These are phyloP conservation scores for Capra hircus DNA, from an alignment of 2,113 vertebrate species.

Conservation along the genomic window DNA sequence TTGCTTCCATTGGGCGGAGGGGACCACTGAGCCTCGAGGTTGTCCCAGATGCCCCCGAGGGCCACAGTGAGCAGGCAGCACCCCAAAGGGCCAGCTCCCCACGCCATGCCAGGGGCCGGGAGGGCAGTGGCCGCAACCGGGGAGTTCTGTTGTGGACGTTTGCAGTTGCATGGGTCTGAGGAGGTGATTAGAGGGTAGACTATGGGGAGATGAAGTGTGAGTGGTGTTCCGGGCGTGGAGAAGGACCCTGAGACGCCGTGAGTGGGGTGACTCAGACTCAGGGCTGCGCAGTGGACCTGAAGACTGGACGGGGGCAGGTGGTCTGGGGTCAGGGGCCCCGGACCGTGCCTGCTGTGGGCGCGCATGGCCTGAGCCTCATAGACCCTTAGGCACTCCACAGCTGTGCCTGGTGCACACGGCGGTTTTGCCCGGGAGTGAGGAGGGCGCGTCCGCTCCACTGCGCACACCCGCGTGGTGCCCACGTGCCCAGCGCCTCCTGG, in stretches of 20 bases:
- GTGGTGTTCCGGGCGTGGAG: neutral
- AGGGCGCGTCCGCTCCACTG: fast-evolving
- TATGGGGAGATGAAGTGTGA: neutral
- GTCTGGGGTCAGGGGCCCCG: neutral
- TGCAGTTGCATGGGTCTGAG: neutral
- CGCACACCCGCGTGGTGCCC: fast-evolving
- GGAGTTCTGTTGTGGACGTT: neutral
- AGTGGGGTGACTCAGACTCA: neutral
- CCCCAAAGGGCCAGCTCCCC: neutral
- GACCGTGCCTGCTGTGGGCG: neutral
- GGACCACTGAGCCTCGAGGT: neutral
- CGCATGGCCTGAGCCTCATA: neutral
- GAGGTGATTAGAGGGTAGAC: constrained; percentile 35
- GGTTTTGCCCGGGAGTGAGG: neutral
- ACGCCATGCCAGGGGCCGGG: neutral
- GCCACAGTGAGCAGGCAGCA: neutral
- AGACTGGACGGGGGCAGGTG: fast-evolving
- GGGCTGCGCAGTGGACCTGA: fast-evolving
- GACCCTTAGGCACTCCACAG: neutral
- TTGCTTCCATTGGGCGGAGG: neutral
- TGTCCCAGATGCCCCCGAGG: neutral
- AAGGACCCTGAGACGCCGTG: neutral
- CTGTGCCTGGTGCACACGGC: fast-evolving
- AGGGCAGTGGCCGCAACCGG: neutral
- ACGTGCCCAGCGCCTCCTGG: neutral